Conservation (phyloP, 2,113 vertebrate genomes). For the Amia ocellicauda region DNA sequence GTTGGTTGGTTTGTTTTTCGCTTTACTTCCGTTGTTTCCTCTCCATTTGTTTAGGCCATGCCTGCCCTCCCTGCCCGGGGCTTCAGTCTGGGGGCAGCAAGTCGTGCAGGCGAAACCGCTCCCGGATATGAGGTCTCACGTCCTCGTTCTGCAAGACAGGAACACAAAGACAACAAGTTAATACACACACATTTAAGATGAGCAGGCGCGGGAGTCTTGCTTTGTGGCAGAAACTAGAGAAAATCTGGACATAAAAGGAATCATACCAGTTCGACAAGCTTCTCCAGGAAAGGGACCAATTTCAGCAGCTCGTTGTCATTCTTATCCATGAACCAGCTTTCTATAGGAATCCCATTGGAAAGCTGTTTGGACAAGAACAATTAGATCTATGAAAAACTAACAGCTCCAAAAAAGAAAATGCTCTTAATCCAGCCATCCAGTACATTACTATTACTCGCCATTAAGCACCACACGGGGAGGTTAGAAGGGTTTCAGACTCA, state of each 20-base stretch:
- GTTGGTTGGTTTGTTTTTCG: too few relatives aligned
- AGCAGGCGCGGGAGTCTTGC: too few relatives aligned
- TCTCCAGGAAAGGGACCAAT: constrained; percentile 98
- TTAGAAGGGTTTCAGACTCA: constrained; percentile 41
- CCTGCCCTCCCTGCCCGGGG: constrained; percentile 6
- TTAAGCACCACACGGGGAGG: not conserved
- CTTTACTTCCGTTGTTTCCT: constrained; percentile 41
- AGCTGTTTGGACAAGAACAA: constrained; percentile 60
- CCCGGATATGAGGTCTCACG: constrained; percentile 93
- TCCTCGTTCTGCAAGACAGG: constrained; percentile 84
- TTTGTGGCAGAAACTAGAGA: not conserved
- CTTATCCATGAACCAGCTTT: constrained; percentile 99
- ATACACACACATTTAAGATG: not conserved
- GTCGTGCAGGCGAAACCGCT: constrained; percentile 96
- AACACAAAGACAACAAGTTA: not conserved
- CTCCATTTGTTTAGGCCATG: constrained; percentile 30
- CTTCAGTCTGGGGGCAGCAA: constrained; percentile 92
- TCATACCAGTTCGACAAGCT: constrained; percentile 94
- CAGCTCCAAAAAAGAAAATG: not conserved
- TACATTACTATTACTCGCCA: not conserved
- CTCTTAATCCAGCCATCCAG: not conserved
- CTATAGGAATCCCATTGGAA: constrained; percentile 98
- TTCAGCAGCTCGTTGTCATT: constrained; percentile 98
- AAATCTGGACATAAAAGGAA: constrained; percentile 10
- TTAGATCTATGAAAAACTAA: not conserved